These are phyloP conservation scores for Smutsia temminckii DNA, from an alignment of 2,797 vertebrate species.

Conservation along the genomic window DNA sequence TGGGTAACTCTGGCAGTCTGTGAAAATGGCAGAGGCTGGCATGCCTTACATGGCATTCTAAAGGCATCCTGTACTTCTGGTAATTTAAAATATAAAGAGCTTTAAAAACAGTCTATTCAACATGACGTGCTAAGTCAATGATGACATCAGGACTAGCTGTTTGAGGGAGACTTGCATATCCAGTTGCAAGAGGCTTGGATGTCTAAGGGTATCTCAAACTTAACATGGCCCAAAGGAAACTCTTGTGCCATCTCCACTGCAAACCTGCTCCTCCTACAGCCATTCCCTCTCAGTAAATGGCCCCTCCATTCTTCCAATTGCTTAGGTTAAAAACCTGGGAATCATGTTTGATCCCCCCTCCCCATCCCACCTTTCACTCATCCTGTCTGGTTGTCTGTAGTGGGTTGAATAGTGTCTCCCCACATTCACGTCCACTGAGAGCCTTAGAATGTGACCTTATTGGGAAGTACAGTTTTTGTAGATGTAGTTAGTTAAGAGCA, in stretches of 20 bases:
- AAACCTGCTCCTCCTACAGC: background rate
- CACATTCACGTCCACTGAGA: background rate
- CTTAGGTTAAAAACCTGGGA: background rate
- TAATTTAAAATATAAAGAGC: background rate
- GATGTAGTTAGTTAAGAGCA: background rate
- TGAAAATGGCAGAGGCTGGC: background rate
- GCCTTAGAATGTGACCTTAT: background rate
- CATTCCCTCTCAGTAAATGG: background rate
- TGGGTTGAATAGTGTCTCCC: background rate
- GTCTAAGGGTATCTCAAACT: background rate
- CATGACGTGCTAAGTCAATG: background rate
- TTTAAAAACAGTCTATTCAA: background rate
- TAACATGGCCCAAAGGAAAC: background rate
- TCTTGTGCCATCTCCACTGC: accelerated
- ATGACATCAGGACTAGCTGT: no score
- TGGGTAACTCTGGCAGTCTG: background rate
- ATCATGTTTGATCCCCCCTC: background rate
- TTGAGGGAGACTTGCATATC: background rate
- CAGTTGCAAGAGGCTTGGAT: background rate
- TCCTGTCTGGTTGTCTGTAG: no score
- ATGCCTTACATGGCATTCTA: background rate
- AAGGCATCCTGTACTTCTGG: background rate
- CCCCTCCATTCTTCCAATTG: no score
- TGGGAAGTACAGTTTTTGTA: background rate
- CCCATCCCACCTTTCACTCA: background rate